Conservation (phyloP, 2,888 invertebrate species). For the Myopa testacea region DNA sequence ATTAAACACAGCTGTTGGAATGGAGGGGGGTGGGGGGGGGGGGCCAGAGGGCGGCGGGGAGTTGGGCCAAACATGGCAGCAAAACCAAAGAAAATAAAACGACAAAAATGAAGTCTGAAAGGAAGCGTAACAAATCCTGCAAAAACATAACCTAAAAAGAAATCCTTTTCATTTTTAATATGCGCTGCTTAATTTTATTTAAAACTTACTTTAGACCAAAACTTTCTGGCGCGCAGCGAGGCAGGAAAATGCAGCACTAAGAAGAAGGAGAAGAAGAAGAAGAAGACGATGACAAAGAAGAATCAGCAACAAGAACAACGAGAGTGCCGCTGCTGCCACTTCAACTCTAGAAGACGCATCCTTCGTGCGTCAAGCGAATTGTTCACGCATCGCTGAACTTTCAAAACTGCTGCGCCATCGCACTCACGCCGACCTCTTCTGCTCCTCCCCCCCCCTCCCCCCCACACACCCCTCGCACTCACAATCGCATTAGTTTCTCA, state of each 20-base stretch:
- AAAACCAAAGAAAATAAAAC: not conserved
- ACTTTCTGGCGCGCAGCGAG: conserved; percentile 1
- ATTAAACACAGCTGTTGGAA: not conserved
- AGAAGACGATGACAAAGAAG: not conserved
- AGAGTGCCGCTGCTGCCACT: not conserved
- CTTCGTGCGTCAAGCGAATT: conserved; percentile 36
- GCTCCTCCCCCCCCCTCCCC: not conserved
- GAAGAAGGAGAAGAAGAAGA: not conserved
- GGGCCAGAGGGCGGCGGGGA: too few relatives aligned
- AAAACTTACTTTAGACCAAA: conserved; percentile 29
- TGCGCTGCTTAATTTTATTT: conserved; percentile 35
- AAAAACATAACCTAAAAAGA: conserved; percentile 28
- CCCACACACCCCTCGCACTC: not conserved
- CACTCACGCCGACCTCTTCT: not conserved
- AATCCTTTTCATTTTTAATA: conserved; percentile 18
- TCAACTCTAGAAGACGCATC: conserved; percentile 16
- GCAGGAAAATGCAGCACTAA: not conserved
- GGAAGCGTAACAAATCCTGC: conserved; percentile 21
- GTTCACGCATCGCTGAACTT: conserved; percentile 35
- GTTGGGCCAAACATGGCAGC: not conserved
- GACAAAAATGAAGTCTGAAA: conserved; percentile 4
- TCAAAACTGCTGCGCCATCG: conserved; percentile 24
- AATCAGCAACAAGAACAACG: not conserved
- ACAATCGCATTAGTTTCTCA: too few relatives aligned
- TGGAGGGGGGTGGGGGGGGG: too few relatives aligned